Percentiles rank a stretch among this genome's conserved stretches.
These are phyloP conservation scores for Nymphalis urticae DNA, from an alignment of 2,888 invertebrate genomes.

Conservation along the genomic window DNA sequence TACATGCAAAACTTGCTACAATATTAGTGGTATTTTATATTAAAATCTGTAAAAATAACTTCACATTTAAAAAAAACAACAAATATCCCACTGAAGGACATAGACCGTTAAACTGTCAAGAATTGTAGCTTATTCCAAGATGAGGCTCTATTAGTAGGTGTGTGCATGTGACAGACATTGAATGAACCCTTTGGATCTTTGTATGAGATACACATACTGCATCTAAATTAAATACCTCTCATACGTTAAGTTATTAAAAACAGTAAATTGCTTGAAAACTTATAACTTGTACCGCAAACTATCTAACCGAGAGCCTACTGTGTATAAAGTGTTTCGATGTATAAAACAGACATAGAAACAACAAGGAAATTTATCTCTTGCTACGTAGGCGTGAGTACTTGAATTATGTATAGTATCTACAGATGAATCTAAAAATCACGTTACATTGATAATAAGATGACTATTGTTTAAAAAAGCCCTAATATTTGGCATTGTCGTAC, in stretches of 20 bases:
- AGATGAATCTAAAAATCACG: slow-evolving; percentile 12
- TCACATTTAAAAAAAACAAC: too few species aligned
- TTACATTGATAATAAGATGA: slow-evolving; percentile 4
- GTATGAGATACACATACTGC: too few species aligned
- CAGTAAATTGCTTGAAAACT: slow-evolving; percentile 15
- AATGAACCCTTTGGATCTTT: too few species aligned
- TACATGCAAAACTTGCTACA: too few species aligned
- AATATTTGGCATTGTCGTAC: neutral
- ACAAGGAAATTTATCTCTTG: slow-evolving; percentile 70
- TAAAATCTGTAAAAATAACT: too few species aligned
- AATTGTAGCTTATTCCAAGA: too few species aligned
- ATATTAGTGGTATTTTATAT: too few species aligned
- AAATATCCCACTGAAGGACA: too few species aligned
- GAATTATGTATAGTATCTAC: slow-evolving; percentile 16
- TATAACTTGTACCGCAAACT: slow-evolving; percentile 45
- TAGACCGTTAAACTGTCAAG: too few species aligned
- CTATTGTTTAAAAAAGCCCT: neutral
- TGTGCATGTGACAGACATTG: too few species aligned
- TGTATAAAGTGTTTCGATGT: slow-evolving; percentile 74
- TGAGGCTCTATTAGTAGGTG: too few species aligned
- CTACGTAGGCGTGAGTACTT: slow-evolving; percentile 30
- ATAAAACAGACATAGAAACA: slow-evolving; percentile 76
- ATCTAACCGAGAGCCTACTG: slow-evolving; percentile 69
- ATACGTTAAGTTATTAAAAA: neutral
- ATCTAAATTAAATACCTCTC: too few species aligned